phyloP scores from a whole-genome alignment of 2,888 invertebrate species.

The Ormyrus pomaceus region DNA sequence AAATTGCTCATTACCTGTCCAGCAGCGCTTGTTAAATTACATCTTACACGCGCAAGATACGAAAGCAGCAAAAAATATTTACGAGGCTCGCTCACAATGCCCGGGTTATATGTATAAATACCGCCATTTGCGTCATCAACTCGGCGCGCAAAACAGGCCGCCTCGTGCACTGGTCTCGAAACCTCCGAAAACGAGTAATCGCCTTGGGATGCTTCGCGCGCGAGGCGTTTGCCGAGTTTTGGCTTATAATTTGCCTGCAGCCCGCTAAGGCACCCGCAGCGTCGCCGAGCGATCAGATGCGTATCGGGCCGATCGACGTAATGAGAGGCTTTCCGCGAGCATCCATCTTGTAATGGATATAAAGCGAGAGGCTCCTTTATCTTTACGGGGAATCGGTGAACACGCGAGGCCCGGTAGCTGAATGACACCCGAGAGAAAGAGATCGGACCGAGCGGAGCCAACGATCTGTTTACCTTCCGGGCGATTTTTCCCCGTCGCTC shows the following conservation, averaged over 20 bases:
- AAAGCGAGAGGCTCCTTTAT: constrained; percentile 14
- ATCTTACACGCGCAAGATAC: not conserved
- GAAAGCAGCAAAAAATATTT: not conserved
- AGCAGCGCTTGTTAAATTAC: constrained; percentile 2
- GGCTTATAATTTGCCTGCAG: constrained; percentile 33
- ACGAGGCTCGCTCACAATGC: constrained; percentile 19
- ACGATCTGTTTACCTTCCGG: constrained; percentile 53
- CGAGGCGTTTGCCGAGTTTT: not conserved
- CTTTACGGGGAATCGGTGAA: constrained; percentile 28
- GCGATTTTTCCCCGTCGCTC: constrained; percentile 35
- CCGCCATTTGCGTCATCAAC: constrained; percentile 26
- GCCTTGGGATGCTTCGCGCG: constrained; percentile 34
- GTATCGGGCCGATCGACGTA: not conserved
- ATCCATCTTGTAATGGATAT: constrained; percentile 37
- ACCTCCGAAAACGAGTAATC: constrained; percentile 35
- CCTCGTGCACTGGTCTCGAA: not conserved
- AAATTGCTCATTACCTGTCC: not conserved
- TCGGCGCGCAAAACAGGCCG: not conserved
- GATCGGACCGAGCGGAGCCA: constrained; percentile 11
- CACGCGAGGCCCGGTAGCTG: constrained; percentile 34
- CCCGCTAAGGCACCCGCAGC: not conserved
- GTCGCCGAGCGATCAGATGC: constrained; percentile 13
- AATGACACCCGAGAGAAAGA: constrained; percentile 18
- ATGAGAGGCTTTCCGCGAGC: constrained; percentile 26
- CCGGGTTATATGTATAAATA: constrained; percentile 14